Conservation (phyloP, 1,140 invertebrate species). For the Drosophila novamexicana region DNA sequence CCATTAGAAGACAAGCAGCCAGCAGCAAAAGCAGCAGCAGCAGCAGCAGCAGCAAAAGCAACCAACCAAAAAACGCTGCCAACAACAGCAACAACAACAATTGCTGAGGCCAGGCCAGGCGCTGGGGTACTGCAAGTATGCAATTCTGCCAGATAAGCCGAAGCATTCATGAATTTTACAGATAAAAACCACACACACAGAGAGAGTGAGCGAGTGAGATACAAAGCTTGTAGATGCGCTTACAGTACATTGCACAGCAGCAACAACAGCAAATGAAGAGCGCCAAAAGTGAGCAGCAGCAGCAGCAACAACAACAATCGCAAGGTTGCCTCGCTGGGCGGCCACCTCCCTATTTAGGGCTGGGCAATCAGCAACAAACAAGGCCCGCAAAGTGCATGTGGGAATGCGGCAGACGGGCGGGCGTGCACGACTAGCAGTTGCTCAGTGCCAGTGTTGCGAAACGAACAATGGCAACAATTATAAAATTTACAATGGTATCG, state of each 20-base stretch:
- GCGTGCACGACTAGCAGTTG: background rate
- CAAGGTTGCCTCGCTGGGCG: constrained; percentile 34
- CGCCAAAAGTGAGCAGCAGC: constrained; percentile 67
- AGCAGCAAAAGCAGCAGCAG: constrained; percentile 7
- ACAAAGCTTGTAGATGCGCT: constrained; percentile 64
- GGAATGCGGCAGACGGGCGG: background rate
- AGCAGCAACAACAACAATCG: constrained; percentile 32
- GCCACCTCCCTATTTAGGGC: constrained; percentile 8
- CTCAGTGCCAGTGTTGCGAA: background rate
- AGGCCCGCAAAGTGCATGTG: background rate
- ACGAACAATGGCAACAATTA: background rate
- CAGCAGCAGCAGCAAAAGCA: constrained; percentile 18
- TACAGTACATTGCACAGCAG: constrained; percentile 80
- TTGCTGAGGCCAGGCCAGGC: constrained; percentile 4
- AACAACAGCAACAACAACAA: constrained; percentile 36
- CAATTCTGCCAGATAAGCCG: constrained; percentile 80
- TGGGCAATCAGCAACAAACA: constrained; percentile 21
- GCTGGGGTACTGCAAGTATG: constrained; percentile 70
- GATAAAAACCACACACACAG: constrained; percentile 67
- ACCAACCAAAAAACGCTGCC: constrained; percentile 26
- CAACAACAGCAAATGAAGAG: constrained; percentile 59
- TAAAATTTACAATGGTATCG: background rate
- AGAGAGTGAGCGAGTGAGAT: constrained; percentile 27
- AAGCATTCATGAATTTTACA: constrained; percentile 82
- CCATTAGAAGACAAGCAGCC: constrained; percentile 74